Evolutionary conservation across 1,140 invertebrate genomes (phyloP).

Genomic region (Eriocheir sinensis): DNA sequence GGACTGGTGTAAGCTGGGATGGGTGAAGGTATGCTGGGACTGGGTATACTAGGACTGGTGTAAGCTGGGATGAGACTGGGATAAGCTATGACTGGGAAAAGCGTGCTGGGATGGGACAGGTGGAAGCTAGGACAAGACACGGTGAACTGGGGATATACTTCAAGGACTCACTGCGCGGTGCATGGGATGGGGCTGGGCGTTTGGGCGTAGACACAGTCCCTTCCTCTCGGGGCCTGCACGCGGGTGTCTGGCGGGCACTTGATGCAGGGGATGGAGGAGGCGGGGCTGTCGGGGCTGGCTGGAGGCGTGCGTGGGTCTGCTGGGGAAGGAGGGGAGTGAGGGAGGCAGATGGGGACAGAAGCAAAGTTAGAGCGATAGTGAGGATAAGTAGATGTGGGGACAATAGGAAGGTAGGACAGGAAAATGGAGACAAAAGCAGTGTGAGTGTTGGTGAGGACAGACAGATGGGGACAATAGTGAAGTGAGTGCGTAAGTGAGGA

Average conservation of each 20-base stretch:
- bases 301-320: not conserved
- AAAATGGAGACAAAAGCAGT: no score
- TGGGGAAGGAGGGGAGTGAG: not conserved
- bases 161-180: conserved; percentile 56
- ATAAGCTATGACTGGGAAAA: no score
- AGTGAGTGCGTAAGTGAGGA: no score
- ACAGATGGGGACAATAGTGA: no score
- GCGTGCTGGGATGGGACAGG: not conserved
- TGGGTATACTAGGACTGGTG: no score
- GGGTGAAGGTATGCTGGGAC: no score
- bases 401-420: no score
- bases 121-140: not conserved
- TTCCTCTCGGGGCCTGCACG: conserved; percentile 51
- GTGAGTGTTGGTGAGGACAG: no score
- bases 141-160: not conserved
- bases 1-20: no score
- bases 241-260: conserved; percentile 65
- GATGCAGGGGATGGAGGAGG: conserved; percentile 40
- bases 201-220: conserved; percentile 58
- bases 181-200: conserved; percentile 42
- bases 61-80: not conserved
- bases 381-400: no score
- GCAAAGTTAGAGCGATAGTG: no score
- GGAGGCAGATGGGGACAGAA: no score
- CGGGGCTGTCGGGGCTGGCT: not conserved